Base-by-base conservation (phyloP, 2,888 invertebrate genomes). In the Drosophila atroscutellata region DNA sequence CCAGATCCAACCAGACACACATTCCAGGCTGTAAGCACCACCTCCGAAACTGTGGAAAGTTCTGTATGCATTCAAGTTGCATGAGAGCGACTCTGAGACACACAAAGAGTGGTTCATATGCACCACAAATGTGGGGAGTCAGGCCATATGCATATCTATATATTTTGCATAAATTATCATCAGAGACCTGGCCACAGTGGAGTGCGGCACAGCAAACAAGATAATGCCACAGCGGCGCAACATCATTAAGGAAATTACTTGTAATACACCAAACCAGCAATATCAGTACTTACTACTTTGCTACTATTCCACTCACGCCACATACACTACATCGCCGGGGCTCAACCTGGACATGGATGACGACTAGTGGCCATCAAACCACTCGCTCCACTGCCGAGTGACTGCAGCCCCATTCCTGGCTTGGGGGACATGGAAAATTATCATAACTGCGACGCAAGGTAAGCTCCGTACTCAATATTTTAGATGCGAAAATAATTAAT, bases 201-300 rank as follows among this genome's bases (percentile, higher is more conserved):
- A 63, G 61, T 71, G 73, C 60, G 64, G 75, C 66, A 58, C 45
- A 52, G 70, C 89, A 90, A 87, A 87, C 86, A 90, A 90, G 86
- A 90, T 86, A 86, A 86, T 86, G 83, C 81, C 76, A 80, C 76
- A 72, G 81, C 83, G 83, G 85, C 69, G 86, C 85, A 86, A 89
- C 86, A 87, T 90, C 86, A 87, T 87, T 87, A 90, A 87, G 86
- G 77, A 87, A 87, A 87, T 87, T 87, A 88, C 86, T 89, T 85
- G 89, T 89, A 89, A 77, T 89, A 76, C 84, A 83, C 62, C 72
- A 60, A 65, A 59, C 42, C 28, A 71, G 73, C 65, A 64, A 70
- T 81, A 86, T 79, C 80, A 84, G 79, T 83, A 81, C 89, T 82
- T 82, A 71, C 65, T 55, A 55, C 54, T 24, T 18, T 52, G 52